Conservation (phyloP, 2,113 vertebrate species). For the Zosterops japonicus region DNA sequence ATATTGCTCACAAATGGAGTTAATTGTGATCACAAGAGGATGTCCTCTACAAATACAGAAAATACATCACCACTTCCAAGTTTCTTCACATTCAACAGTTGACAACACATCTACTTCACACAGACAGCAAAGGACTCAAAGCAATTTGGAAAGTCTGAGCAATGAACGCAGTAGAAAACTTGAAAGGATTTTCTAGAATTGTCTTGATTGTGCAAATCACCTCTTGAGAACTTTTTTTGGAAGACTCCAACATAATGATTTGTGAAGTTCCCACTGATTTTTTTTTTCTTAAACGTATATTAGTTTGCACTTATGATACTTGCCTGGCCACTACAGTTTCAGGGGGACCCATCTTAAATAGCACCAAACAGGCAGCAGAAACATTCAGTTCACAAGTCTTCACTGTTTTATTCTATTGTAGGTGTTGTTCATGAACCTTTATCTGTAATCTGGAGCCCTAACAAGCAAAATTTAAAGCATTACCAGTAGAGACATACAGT, state of each 20-base stretch:
- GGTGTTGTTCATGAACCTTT: not conserved
- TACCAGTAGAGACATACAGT: not conserved
- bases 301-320: not conserved
- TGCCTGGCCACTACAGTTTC: not conserved
- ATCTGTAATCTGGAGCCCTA: not conserved
- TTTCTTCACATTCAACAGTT: not conserved
- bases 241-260: not conserved
- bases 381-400: not conserved
- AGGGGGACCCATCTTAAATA: not conserved
- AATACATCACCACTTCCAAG: not conserved
- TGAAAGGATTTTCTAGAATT: not conserved
- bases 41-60: not conserved
- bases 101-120: not conserved
- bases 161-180: not conserved
- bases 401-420: slow-evolving; percentile 3
- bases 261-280: not conserved
- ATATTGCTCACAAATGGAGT: not conserved
- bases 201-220: not conserved
- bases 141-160: not conserved
- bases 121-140: not conserved
- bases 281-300: not conserved
- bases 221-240: not conserved
- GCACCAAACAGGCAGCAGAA: not conserved
- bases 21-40: not conserved
- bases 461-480: not conserved